Evolutionary conservation across 2,888 invertebrate species (phyloP), one percentile per base, ranked within the genome.

Genomic region (Empis livida): DNA sequence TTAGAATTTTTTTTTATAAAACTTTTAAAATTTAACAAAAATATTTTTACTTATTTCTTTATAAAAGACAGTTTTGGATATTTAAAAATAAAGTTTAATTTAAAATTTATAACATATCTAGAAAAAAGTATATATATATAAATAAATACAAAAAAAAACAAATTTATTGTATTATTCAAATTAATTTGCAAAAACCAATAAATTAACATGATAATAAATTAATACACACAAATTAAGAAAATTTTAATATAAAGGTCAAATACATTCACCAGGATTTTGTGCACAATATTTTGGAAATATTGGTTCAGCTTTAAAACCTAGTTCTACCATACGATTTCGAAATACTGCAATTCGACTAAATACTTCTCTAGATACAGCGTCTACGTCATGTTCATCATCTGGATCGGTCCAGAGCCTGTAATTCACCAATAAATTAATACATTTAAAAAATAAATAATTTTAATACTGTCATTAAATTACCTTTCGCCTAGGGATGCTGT

Each of bases 401-500:
- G 70, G 70, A 62, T 70, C 70, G 2, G 63, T 59, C 70, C 70
- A 70, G 13, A 70, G 57, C 47, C 64, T 63, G 41, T 16, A 52
- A 52, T 11, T 42, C 15, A 41, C 30, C 27, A 9, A 30, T 45
- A 17, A 10, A n/a, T 35, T 35, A 35, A n/a, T 35, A n/a, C 10
- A 35, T 35, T 13, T n/a, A 5, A 35, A n/a, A 32, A 10, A 13
- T 32, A 3, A 32, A 32, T 5, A 32, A 32, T 32, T 5, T 10
- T 13, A 32, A 3, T n/a, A n/a, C 3, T 32, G 13, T 13, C 4
- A 32, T 32, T 23, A 14, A n/a, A 4, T 44, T 56, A 63, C 55
- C 90, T 75, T 71, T 90, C 90, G 0, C 83, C 89, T 53, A 89
- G 69, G 2, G 90, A 90, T 0, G 88, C 83, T 5, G 82, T 75